These are phyloP conservation scores for Cheirogaleus major DNA, from an alignment of 2,797 vertebrate species.

Conservation along the genomic window DNA sequence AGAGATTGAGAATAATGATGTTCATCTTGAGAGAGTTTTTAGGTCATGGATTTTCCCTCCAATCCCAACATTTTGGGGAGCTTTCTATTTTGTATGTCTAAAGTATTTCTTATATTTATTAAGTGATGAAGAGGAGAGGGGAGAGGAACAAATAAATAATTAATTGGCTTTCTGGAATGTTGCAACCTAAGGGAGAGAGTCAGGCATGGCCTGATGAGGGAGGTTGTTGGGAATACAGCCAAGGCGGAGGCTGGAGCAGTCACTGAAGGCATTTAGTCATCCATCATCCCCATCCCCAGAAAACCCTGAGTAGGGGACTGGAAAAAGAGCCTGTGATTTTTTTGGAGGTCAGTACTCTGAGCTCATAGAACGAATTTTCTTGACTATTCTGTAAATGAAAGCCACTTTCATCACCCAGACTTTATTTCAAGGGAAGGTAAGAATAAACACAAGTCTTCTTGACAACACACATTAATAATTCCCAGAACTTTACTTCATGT, in stretches of 20 bases:
- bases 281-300: not conserved
- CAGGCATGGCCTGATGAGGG: not conserved
- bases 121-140: not conserved
- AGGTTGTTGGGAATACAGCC: not conserved
- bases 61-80: not conserved
- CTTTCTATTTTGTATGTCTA: not conserved
- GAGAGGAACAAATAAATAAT: not conserved
- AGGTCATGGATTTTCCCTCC: not conserved
- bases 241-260: not conserved
- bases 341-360: not conserved
- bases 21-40: not conserved
- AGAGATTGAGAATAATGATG: not conserved
- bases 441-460: conserved; percentile 23
- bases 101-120: conserved; percentile 16
- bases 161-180: not conserved
- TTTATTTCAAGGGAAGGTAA: conserved; percentile 55
- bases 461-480: conserved; percentile 54
- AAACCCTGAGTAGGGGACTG: not conserved
- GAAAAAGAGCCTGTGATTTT: not conserved
- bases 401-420: not conserved
- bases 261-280: not conserved
- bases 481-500: conserved; percentile 46
- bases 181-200: not conserved
- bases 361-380: not conserved
- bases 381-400: conserved; percentile 11